Percentiles rank a stretch among this genome's conserved stretches.
phyloP scores from a whole-genome alignment of 1,140 invertebrate species.

The Eumaeus atala region DNA sequence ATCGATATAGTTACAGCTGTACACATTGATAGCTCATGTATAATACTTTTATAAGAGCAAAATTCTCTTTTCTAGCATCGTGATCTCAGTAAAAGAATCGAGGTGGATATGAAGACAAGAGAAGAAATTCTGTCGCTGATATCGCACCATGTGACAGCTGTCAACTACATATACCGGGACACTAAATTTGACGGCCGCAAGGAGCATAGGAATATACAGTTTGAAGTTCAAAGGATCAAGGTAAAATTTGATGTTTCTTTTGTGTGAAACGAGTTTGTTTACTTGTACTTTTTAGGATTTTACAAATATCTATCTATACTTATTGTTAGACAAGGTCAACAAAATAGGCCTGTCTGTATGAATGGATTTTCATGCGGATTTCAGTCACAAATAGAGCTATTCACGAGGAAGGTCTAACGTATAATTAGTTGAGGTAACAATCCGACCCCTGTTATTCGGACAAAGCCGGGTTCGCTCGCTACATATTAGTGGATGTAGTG shows the following conservation, averaged over 20 bases:
- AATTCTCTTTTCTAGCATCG: conserved; percentile 72
- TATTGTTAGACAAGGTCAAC: too few relatives aligned
- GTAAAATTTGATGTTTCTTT: conserved; percentile 68
- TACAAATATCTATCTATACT: too few relatives aligned
- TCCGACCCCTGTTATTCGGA: too few relatives aligned
- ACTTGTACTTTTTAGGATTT: background rate
- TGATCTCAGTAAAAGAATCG: conserved; percentile 76
- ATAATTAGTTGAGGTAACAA: too few relatives aligned
- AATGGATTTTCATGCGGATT: too few relatives aligned
- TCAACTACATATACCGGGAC: conserved; percentile 97
- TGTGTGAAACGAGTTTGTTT: background rate
- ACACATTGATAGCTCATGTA: background rate
- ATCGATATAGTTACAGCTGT: too few relatives aligned
- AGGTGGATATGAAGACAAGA: conserved; percentile 88
- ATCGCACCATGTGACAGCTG: conserved; percentile 97
- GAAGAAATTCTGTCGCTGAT: conserved; percentile 98
- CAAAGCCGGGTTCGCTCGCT: too few relatives aligned
- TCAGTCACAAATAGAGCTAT: too few relatives aligned
- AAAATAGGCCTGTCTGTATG: too few relatives aligned
- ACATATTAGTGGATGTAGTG: too few relatives aligned
- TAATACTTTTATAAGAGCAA: background rate
- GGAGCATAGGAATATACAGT: conserved; percentile 95
- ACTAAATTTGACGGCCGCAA: conserved; percentile 93
- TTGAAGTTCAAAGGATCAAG: conserved; percentile 97
- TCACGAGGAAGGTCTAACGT: too few relatives aligned